Evolutionary conservation across 1,140 invertebrate genomes (phyloP).

Genomic region (Drosophila ercepeae): DNA sequence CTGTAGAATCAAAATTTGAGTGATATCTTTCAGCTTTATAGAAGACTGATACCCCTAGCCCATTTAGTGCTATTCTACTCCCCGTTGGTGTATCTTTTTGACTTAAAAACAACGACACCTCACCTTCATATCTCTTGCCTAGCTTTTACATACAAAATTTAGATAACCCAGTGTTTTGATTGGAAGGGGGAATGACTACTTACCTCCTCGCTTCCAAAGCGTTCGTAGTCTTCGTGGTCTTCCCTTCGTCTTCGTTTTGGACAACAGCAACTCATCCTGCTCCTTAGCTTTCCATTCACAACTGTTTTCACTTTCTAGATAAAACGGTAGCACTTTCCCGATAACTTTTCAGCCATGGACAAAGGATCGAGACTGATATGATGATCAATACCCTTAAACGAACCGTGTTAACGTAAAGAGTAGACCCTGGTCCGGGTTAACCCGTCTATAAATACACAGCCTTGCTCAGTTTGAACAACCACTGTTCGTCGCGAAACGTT

Average conservation of each 20-base stretch:
- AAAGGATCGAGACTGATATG: not conserved
- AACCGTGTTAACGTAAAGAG: not conserved
- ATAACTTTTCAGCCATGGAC: not conserved
- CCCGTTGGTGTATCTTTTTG: not conserved
- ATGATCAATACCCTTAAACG: not conserved
- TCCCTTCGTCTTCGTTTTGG: not conserved
- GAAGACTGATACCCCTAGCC: not conserved
- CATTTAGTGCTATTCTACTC: not conserved
- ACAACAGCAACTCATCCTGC: not conserved
- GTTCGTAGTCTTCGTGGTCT: not conserved
- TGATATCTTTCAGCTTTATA: too few relatives aligned
- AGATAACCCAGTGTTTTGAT: not conserved
- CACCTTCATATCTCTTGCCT: not conserved
- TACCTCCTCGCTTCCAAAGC: not conserved
- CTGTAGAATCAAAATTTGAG: too few relatives aligned
- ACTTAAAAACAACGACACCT: not conserved
- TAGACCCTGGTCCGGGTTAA: not conserved
- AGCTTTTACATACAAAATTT: not conserved
- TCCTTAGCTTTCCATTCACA: not conserved
- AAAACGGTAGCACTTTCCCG: not conserved
- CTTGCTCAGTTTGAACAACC: conserved; percentile 31
- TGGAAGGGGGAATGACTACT: not conserved
- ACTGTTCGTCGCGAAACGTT: conserved; percentile 30
- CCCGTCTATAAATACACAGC: conserved; percentile 25
- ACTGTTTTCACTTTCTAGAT: not conserved